Evolutionary conservation across 1,140 invertebrate genomes (phyloP).

Genomic region (Goniozus legneri): DNA sequence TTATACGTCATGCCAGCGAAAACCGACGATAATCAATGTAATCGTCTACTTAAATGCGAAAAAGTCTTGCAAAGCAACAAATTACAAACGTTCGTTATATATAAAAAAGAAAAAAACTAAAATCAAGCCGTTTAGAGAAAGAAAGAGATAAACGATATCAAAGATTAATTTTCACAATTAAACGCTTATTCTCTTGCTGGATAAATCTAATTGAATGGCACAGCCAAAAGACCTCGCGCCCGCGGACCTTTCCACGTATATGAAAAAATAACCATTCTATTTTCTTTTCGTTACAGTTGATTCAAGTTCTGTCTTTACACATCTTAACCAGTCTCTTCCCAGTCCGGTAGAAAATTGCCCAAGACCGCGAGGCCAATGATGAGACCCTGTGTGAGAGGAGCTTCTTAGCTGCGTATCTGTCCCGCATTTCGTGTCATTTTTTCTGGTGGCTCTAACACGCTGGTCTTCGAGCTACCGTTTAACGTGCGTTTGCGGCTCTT

Average conservation of each 20-base stretch:
- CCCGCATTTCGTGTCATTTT: constrained; percentile 48
- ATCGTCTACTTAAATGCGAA: too few species aligned
- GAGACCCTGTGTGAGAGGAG: neutral
- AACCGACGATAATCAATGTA: too few species aligned
- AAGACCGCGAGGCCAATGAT: constrained; percentile 13
- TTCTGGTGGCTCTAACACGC: constrained; percentile 48
- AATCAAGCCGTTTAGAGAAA: too few species aligned
- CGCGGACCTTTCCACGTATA: too few species aligned
- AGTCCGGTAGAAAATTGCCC: constrained; percentile 13
- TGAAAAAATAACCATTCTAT: too few species aligned
- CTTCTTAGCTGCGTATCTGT: constrained; percentile 51
- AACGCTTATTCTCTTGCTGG: too few species aligned
- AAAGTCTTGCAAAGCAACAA: neutral
- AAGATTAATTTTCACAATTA: too few species aligned
- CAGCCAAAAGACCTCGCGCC: constrained; percentile 47
- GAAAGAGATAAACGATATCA: too few species aligned
- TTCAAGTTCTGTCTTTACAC: too few species aligned
- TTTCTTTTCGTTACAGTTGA: too few species aligned
- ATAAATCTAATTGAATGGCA: constrained; percentile 51
- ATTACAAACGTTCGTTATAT: neutral
- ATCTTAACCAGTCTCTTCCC: constrained; percentile 9
- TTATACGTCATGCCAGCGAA: too few species aligned
- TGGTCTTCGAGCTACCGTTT: constrained; percentile 43
- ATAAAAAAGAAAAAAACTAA: neutral
- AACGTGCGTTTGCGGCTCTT: constrained; percentile 51